phyloP scores from a whole-genome alignment of 2,888 invertebrate genomes.

The Brenthis daphne region DNA sequence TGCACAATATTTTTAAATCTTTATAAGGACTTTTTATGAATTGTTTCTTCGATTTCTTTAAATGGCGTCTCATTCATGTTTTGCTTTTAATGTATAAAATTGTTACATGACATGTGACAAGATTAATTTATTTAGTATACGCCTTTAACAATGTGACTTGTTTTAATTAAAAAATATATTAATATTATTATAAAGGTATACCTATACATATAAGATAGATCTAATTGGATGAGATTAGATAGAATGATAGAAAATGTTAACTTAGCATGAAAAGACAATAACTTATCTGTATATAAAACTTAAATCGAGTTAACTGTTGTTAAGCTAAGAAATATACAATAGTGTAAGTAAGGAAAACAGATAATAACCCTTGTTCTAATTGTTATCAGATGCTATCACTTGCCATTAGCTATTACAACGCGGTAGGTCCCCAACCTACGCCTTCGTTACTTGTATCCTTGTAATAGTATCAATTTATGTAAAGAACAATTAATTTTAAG shows the following conservation, averaged over 20 bases:
- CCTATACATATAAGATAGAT: too few relatives aligned
- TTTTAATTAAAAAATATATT: too few relatives aligned
- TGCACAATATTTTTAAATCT: slow-evolving; percentile 7
- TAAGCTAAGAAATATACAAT: neutral
- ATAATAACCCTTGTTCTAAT: slow-evolving; percentile 36
- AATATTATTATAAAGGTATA: too few relatives aligned
- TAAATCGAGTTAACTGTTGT: neutral
- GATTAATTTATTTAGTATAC: too few relatives aligned
- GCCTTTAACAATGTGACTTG: too few relatives aligned
- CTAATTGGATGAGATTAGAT: too few relatives aligned
- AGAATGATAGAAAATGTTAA: neutral
- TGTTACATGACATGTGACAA: too few relatives aligned
- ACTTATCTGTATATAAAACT: neutral
- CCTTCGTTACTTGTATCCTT: slow-evolving; percentile 11
- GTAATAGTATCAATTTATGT: slow-evolving; percentile 12
- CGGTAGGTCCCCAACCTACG: slow-evolving; percentile 35
- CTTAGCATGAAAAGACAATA: neutral
- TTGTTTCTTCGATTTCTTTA: neutral
- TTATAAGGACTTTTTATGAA: neutral
- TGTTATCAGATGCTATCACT: slow-evolving; percentile 38
- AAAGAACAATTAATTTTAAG: neutral
- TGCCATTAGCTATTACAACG: slow-evolving; percentile 35
- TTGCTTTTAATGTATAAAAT: too few relatives aligned
- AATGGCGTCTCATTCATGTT: neutral
- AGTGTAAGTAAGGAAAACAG: neutral